Base-by-base conservation (phyloP, 1,140 invertebrate genomes). In the Varroa destructor region DNA sequence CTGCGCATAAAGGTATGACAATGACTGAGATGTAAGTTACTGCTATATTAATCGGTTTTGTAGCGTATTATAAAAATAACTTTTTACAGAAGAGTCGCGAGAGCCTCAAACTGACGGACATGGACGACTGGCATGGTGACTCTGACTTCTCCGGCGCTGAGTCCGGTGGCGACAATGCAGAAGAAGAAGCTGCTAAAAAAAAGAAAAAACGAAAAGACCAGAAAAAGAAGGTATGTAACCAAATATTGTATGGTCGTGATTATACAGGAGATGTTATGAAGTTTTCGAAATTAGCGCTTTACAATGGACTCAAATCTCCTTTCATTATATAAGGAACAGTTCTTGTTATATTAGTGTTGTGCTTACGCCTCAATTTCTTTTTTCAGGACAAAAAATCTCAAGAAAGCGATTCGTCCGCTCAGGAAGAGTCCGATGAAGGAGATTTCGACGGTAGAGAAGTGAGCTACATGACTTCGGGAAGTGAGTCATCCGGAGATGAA, bases 361-460 rank as follows among this genome's bases (percentile, higher is more conserved):
- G 46, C 8, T 51, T 51, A 8, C 25, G 25, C 25, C 25, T 25
- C 25, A 25, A 25, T 25, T 25, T 51, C 0, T 51, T 8, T 3
- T 51, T 51, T 51, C 8, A 51, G 61, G 61, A 67, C 8, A 67
- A 75, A 70, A 56, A 74, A 51, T 56, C 64, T 64, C 14, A 73
- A 70, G 1, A 71, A 73, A 37, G 74, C 61, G 78, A 81, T 75
- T 80, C 89, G 75, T 91, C 93, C 77, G 91, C 91, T 0, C 85
- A 90, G 71, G 93, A 97, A 80, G 93, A 97, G 79, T 95, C 91
- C 77, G 93, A 96, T 81, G 93, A 96, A 80, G 93, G 93, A 0
- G 93, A 97, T 80, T 91, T 90, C 77, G 93, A 97, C 82, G 92
- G 92, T 0, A 81, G 89, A 74, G 93, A 97, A 82, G 79, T 84